Evolutionary conservation across 2,888 invertebrate species (phyloP).

Genomic region (Sphinx pinastri): DNA sequence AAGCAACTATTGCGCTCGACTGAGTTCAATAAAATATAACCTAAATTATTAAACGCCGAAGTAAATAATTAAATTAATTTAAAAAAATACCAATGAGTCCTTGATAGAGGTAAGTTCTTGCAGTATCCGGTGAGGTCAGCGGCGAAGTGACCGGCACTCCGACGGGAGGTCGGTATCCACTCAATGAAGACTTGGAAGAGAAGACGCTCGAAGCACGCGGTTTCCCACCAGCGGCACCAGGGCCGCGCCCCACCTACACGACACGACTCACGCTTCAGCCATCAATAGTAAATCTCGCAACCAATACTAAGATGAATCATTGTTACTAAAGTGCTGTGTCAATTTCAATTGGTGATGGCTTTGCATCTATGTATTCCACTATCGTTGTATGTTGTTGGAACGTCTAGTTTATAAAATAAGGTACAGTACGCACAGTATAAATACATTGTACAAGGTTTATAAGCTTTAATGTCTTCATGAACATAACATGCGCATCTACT

Average conservation of each 20-base stretch:
- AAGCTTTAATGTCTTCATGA: slow-evolving; percentile 17
- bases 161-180: slow-evolving; percentile 90
- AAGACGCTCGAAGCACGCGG: slow-evolving; percentile 94
- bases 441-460: not conserved
- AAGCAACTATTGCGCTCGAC: too few relatives aligned
- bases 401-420: not conserved
- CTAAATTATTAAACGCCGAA: not conserved
- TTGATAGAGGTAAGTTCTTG: slow-evolving; percentile 96
- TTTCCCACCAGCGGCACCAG: slow-evolving; percentile 76
- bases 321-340: slow-evolving; percentile 5
- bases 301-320: not conserved
- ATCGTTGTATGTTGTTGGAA: not conserved
- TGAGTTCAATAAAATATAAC: too few relatives aligned
- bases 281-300: not conserved
- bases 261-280: not conserved
- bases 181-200: slow-evolving; percentile 95
- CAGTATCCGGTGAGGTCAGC: slow-evolving; percentile 95
- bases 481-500: slow-evolving; percentile 41
- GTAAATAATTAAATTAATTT: slow-evolving; percentile 14
- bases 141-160: slow-evolving; percentile 91
- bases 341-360: slow-evolving; percentile 1
- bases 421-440: not conserved
- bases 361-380: not conserved
- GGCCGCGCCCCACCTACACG: slow-evolving; percentile 30
- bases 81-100: slow-evolving; percentile 85